Percentiles rank a stretch among this genome's conserved stretches.
phyloP scores from a whole-genome alignment of 2,797 vertebrate genomes.

The Columba guinea region DNA sequence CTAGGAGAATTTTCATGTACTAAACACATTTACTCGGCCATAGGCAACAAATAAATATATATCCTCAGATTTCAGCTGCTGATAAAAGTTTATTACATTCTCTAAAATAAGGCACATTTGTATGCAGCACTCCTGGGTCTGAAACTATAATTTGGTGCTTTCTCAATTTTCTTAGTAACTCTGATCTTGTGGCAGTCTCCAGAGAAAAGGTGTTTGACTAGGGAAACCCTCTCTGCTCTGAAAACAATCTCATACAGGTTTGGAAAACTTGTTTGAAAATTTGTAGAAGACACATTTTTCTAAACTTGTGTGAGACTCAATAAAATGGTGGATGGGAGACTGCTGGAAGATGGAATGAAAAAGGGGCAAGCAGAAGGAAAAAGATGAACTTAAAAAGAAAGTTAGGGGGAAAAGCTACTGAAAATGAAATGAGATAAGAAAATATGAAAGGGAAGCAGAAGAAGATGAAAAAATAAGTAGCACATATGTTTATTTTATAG shows the following conservation, averaged over 20 bases:
- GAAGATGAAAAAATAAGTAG: slow-evolving; percentile 51
- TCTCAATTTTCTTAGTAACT: neutral
- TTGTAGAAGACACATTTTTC: neutral
- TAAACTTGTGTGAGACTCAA: neutral
- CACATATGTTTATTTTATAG: slow-evolving; percentile 57
- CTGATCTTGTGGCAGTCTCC: neutral
- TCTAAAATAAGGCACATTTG: neutral
- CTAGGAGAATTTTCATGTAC: neutral
- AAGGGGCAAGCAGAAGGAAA: neutral
- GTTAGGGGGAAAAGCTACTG: neutral
- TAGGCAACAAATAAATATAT: neutral
- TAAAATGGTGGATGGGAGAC: neutral
- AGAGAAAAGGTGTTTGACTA: neutral
- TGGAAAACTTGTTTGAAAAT: neutral
- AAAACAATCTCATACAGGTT: neutral
- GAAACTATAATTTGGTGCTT: neutral
- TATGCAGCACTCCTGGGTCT: neutral
- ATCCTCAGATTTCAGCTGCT: neutral
- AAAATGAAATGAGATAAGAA: slow-evolving; percentile 44
- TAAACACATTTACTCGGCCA: neutral
- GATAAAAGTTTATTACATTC: neutral
- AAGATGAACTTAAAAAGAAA: slow-evolving; percentile 23
- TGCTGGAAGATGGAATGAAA: neutral
- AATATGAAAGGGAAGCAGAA: slow-evolving; percentile 38
- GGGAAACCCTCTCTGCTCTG: neutral